phyloP scores from a whole-genome alignment of 2,797 vertebrate species.

The Notolabrus celidotus region DNA sequence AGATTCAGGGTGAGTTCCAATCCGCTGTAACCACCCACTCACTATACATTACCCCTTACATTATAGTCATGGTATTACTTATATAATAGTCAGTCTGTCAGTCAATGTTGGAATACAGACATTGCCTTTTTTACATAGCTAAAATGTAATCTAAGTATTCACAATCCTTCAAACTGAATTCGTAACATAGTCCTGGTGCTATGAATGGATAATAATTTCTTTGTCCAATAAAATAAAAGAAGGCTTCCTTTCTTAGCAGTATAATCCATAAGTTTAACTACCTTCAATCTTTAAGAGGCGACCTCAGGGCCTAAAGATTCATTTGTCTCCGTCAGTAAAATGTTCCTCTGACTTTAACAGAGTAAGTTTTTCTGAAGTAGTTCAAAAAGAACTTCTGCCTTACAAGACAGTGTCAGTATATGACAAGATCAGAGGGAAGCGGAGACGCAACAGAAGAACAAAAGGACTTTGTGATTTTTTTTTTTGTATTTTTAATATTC shows the following conservation, averaged over 20 bases:
- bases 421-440: neutral
- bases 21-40: too few species aligned
- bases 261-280: neutral
- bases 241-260: neutral
- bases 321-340: neutral
- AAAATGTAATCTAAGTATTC: too few species aligned
- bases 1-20: too few species aligned
- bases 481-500: slow-evolving; percentile 2
- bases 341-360: neutral
- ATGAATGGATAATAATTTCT: neutral
- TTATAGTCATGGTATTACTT: too few species aligned
- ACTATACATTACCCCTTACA: too few species aligned
- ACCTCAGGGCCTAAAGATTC: neutral
- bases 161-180: neutral
- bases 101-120: too few species aligned
- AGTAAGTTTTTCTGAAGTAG: neutral
- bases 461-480: slow-evolving; percentile 13
- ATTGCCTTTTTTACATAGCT: neutral
- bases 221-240: neutral
- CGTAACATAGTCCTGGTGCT: neutral
- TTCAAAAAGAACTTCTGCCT: neutral
- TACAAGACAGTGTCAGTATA: neutral
- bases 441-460: slow-evolving; percentile 8
- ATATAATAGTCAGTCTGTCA: too few species aligned
- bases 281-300: neutral